These are phyloP conservation scores for Mastigias papua DNA, from an alignment of 30 jellyfish, hydroid and myxozoan genomes.

Conservation along the genomic window DNA sequence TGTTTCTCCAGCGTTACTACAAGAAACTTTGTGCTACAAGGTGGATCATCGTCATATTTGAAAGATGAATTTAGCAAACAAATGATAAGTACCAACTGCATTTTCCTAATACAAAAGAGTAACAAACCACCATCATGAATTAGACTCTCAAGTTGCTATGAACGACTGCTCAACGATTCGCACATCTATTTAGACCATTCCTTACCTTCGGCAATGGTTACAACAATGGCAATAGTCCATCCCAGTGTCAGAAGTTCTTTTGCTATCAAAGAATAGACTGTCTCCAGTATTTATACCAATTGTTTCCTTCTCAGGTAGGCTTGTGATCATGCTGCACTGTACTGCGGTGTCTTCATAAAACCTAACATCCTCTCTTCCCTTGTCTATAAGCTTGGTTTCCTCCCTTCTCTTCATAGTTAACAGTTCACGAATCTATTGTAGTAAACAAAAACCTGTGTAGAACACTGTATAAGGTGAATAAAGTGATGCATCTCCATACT, in stretches of 20 bases:
- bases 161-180: too few relatives aligned
- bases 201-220: conserved; percentile 35
- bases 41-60: too few relatives aligned
- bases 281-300: conserved; percentile 82
- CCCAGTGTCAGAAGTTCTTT: background rate
- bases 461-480: background rate
- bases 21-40: too few relatives aligned
- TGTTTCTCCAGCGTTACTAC: too few relatives aligned
- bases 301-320: conserved; percentile 53
- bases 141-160: too few relatives aligned
- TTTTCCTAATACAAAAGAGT: too few relatives aligned
- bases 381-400: conserved; percentile 8
- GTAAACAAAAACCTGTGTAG: background rate
- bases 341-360: conserved; percentile 24
- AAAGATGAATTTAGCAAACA: too few relatives aligned
- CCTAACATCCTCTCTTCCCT: background rate
- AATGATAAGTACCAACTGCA: too few relatives aligned
- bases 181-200: too few relatives aligned
- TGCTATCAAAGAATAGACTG: conserved; percentile 50
- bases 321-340: conserved; percentile 50
- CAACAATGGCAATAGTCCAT: conserved; percentile 36
- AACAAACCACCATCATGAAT: too few relatives aligned
- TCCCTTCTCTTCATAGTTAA: conserved; percentile 25
- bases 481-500: too few relatives aligned
- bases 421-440: conserved; percentile 28